Percentiles rank a stretch among this genome's conserved stretches.
These are phyloP conservation scores for Koerneria pararmatus DNA, from an alignment of 2,888 invertebrate species.

Conservation along the genomic window DNA sequence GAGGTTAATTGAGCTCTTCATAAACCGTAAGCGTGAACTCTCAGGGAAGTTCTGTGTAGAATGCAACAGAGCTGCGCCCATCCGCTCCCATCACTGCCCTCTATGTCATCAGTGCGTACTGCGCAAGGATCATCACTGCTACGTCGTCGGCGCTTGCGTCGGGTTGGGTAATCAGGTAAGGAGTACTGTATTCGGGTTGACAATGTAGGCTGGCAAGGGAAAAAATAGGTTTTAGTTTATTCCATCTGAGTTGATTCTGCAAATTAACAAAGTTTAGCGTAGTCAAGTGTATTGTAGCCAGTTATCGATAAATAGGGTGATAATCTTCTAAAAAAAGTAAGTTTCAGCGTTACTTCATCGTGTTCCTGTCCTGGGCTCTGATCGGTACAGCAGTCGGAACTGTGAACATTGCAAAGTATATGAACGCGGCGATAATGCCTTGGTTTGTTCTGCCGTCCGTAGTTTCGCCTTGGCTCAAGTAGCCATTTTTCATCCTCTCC, in stretches of 20 bases:
- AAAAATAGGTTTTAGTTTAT: too few relatives aligned
- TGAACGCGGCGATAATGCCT: constrained; percentile 39
- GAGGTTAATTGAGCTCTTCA: too few relatives aligned
- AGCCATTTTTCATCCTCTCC: too few relatives aligned
- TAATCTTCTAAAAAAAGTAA: constrained; percentile 4
- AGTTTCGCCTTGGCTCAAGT: too few relatives aligned
- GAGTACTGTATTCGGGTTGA: too few relatives aligned
- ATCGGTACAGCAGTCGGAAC: constrained; percentile 44
- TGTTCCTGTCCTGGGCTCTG: constrained; percentile 59
- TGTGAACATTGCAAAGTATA: constrained; percentile 33
- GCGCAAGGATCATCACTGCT: constrained; percentile 63
- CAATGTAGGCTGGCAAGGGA: too few relatives aligned
- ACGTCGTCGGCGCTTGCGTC: constrained; percentile 61
- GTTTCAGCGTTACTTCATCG: constrained; percentile 61
- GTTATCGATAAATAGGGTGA: too few relatives aligned
- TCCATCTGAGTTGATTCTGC: too few relatives aligned
- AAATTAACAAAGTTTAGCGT: too few relatives aligned
- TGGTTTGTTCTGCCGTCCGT: too few relatives aligned
- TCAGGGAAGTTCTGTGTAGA: constrained; percentile 41
- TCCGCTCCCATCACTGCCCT: constrained; percentile 61
- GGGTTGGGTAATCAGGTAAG: constrained; percentile 61
- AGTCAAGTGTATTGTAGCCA: too few relatives aligned
- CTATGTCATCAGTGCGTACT: constrained; percentile 61
- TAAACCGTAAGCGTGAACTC: background rate
- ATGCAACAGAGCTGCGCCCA: constrained; percentile 47